phyloP scores from a whole-genome alignment of 2,888 invertebrate genomes.

The Dromius quadrimaculatus region DNA sequence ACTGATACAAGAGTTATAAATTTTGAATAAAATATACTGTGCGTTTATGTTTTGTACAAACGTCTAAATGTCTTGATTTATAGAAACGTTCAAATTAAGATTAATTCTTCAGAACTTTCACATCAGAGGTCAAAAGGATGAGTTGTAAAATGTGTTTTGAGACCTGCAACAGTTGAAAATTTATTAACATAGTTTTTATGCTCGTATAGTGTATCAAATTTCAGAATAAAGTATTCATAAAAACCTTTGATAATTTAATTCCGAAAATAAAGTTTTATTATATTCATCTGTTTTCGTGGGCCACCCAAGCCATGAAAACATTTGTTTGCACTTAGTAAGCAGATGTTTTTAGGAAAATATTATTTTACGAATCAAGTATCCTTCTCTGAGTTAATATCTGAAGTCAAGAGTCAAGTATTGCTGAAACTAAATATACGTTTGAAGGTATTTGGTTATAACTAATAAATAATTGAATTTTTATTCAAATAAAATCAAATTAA shows the following conservation, averaged over 20 bases:
- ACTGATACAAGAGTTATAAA: conserved; percentile 14
- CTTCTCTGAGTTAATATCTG: no score
- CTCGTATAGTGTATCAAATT: conserved; percentile 2
- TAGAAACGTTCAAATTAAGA: conserved; percentile 2
- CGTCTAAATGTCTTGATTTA: conserved; percentile 4
- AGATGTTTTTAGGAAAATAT: no score
- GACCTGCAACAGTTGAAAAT: background rate
- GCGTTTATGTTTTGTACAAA: conserved; percentile 18
- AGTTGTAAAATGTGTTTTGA: conserved; percentile 8
- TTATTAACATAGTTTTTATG: background rate
- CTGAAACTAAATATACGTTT: no score
- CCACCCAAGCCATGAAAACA: conserved; percentile 14
- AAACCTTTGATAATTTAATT: conserved; percentile 17
- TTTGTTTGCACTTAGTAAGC: background rate
- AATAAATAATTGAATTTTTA: no score
- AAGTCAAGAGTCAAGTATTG: no score
- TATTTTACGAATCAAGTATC: no score
- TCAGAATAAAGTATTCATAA: background rate
- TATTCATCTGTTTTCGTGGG: conserved; percentile 3
- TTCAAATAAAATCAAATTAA: no score
- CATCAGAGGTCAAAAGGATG: background rate
- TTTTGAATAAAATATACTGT: conserved; percentile 8
- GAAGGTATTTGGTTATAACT: no score
- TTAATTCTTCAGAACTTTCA: conserved; percentile 15
- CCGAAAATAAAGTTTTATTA: background rate